Conservation (phyloP, 2,888 invertebrate genomes). For the Brachycybe producta region DNA sequence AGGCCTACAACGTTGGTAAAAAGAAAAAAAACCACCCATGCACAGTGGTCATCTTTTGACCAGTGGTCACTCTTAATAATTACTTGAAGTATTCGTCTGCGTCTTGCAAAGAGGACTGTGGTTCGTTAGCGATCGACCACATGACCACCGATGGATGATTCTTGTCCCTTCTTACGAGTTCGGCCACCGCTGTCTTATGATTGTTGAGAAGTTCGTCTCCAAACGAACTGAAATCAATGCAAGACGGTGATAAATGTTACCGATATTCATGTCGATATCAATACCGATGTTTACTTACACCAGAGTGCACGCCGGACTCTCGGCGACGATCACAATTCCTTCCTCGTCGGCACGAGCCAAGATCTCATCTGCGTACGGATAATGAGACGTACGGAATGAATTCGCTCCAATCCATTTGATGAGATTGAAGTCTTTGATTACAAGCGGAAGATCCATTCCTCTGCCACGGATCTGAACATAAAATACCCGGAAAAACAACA, state of each 20-base stretch:
- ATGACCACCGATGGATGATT: conserved; percentile 89
- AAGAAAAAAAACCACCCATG: too few relatives aligned
- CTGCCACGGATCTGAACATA: conserved; percentile 66
- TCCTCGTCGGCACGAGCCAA: conserved; percentile 84
- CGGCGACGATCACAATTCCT: conserved; percentile 89
- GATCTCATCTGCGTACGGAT: conserved; percentile 94
- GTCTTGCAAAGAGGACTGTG: conserved; percentile 51
- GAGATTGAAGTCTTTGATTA: conserved; percentile 83
- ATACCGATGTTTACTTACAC: too few relatives aligned
- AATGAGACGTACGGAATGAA: conserved; percentile 89
- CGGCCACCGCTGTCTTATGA: conserved; percentile 72
- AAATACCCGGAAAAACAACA: too few relatives aligned
- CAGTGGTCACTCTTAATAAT: too few relatives aligned
- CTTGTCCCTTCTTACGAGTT: conserved; percentile 78
- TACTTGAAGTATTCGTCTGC: conserved; percentile 72
- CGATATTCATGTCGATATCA: too few relatives aligned
- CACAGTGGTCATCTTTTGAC: too few relatives aligned
- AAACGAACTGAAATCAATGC: conserved; percentile 46
- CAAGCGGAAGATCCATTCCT: conserved; percentile 74
- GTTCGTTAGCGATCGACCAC: conserved; percentile 97
- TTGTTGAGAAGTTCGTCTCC: conserved; percentile 53
- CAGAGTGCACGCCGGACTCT: conserved; percentile 85
- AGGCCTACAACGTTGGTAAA: too few relatives aligned
- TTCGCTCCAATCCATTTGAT: conserved; percentile 93
- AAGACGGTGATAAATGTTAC: too few relatives aligned